These are phyloP conservation scores for Lepus oiostolus DNA, from an alignment of 2,797 vertebrate species.

Conservation along the genomic window DNA sequence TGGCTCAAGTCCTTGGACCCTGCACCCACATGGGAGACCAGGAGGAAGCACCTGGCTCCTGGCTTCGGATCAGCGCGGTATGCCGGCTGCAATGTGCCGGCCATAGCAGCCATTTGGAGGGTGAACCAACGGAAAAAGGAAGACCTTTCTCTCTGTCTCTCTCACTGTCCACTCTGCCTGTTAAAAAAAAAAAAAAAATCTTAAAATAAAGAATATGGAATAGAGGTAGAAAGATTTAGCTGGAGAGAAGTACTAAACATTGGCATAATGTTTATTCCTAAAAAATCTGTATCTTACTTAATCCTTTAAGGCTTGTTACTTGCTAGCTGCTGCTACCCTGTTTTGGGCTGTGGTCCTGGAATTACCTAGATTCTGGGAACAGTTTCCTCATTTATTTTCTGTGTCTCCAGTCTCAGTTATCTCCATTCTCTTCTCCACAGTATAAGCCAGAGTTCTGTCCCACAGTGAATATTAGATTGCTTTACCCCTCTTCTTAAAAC, in stretches of 20 bases:
- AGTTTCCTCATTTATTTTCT: constrained; percentile 35
- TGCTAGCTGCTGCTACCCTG: not conserved
- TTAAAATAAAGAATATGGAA: not conserved
- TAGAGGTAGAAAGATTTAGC: not conserved
- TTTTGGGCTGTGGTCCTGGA: not conserved
- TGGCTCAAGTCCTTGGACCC: no score
- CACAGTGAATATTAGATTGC: constrained; percentile 16
- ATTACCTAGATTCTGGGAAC: not conserved
- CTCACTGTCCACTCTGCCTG: no score
- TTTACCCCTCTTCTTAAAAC: constrained; percentile 34
- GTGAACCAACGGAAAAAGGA: no score
- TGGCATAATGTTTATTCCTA: constrained; percentile 23
- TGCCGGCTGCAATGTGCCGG: no score
- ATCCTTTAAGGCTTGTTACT: not conserved
- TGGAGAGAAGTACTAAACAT: constrained; percentile 21
- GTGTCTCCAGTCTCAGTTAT: not conserved
- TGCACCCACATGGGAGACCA: no score
- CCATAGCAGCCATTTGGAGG: no score
- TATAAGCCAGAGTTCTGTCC: constrained; percentile 45
- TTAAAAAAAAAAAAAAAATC: no score
- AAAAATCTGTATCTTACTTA: not conserved
- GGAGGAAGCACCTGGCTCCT: no score
- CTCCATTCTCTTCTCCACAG: constrained; percentile 7
- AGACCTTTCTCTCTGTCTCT: no score
- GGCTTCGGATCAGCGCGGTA: no score